Base-by-base conservation (phyloP, 2,113 vertebrate species). In the Siphamia tubifer region DNA sequence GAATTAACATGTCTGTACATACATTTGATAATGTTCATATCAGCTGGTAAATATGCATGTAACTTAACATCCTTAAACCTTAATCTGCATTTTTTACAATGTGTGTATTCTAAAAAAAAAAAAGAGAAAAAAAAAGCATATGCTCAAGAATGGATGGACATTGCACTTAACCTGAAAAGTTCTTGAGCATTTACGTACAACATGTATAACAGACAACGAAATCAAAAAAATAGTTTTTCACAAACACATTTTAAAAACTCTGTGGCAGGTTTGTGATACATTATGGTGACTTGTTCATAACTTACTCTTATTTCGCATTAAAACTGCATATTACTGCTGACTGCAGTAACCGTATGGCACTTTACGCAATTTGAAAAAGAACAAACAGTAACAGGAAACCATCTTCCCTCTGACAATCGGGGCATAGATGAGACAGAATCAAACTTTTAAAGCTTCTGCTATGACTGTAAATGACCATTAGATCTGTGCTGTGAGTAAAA, bases 291-390 rank as follows among this genome's bases (percentile, higher is more conserved):
- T 25, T 48, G 1, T 42, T 19, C 19, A n/a, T 1, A 13, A 42
- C 34, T 6, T 31, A 32, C 5, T 1, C 30, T 30, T 56, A 30
- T 44, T 64, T 11, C 25, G 34, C 25, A 30, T 34, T 43, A 61
- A 75, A 77, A 63, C 16, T 1, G 55, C 24, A 62, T 35, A 27
- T 58, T 61, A 10, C 32, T 39, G 15, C 35, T 38, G 20, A 44
- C 40, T 63, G 24, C 27, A 27, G 30, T 1, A 15, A 42, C 23
- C 44, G 34, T 23, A 39, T 44, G 5, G 43, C 73, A 68, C 57
- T 42, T 10, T 12, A 17, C 17, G 5, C 9, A 44, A 10, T 38
- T 60, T n/a, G n/a, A n/a, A 13, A 5, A 38, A 42, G 7, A 36
- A 19, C n/a, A 20, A 43, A 53, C 4, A 38, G 23, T 63, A 52